These are phyloP conservation scores for Seladonia tumulorum DNA, from an alignment of 2,888 invertebrate species.

Conservation along the genomic window DNA sequence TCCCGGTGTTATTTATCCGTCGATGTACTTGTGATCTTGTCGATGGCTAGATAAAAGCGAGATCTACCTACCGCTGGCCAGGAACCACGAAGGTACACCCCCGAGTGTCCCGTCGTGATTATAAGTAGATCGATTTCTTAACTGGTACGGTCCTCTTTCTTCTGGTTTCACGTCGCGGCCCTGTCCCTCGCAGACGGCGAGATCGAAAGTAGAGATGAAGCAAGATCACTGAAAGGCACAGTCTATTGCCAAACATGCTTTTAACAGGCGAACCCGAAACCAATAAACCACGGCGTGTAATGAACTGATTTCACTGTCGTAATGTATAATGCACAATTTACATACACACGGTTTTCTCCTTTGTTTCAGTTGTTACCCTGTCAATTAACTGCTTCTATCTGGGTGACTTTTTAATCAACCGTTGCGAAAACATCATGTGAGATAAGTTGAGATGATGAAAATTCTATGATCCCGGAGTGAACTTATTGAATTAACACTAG, in stretches of 20 bases:
- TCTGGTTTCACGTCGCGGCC: neutral
- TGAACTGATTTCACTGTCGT: neutral
- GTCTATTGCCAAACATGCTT: neutral
- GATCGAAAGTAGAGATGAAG: neutral
- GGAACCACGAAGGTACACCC: neutral
- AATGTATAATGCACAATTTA: neutral
- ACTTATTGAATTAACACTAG: neutral
- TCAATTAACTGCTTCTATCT: neutral
- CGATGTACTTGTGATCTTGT: neutral
- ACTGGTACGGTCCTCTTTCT: neutral
- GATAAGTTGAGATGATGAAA: too few species aligned
- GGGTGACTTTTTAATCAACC: neutral
- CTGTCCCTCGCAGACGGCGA: neutral
- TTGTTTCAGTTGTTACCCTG: neutral
- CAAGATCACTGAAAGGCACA: neutral
- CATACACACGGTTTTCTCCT: neutral
- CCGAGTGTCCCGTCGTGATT: neutral
- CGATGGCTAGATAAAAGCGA: conserved; percentile 2
- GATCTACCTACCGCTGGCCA: neutral
- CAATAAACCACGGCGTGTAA: neutral
- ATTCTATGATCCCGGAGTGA: too few species aligned
- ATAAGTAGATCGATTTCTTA: conserved; percentile 3
- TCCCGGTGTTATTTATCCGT: neutral
- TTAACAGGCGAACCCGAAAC: neutral
- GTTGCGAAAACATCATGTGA: too few species aligned